phyloP scores from a whole-genome alignment of 2,888 invertebrate species.

The Ecdyonurus torrentis region DNA sequence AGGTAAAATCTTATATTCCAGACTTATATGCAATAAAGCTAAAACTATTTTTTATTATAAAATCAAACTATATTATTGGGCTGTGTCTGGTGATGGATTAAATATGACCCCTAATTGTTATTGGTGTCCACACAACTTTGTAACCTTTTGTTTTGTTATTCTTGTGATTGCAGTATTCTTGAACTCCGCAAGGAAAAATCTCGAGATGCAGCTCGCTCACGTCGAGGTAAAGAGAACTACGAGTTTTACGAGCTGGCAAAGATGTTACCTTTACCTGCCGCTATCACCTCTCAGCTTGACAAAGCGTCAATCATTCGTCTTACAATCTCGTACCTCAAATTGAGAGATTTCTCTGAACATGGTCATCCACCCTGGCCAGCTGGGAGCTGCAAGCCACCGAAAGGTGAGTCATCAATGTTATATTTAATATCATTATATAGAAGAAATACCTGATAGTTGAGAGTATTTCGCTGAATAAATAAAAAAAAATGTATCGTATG shows the following conservation, averaged over 20 bases:
- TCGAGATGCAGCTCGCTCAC: conserved; percentile 77
- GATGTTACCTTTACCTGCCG: conserved; percentile 79
- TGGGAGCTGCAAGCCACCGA: conserved; percentile 61
- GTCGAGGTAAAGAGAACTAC: conserved; percentile 87
- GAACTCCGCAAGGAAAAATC: conserved; percentile 89
- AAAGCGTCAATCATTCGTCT: conserved; percentile 93
- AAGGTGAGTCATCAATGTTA: conserved; percentile 51
- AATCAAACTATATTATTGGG: too few species aligned
- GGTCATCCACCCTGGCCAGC: conserved; percentile 94
- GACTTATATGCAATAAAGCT: too few species aligned
- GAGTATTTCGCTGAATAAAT: too few species aligned
- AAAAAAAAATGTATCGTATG: too few species aligned
- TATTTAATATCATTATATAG: too few species aligned
- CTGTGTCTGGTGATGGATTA: background rate
- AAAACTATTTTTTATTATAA: too few species aligned
- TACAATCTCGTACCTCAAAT: conserved; percentile 88
- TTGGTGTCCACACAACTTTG: background rate
- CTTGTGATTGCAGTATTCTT: conserved; percentile 59
- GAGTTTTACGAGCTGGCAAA: conserved; percentile 94
- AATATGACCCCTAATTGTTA: background rate
- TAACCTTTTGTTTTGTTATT: too few species aligned
- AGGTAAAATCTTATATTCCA: too few species aligned
- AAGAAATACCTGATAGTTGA: too few species aligned
- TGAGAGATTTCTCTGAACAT: conserved; percentile 86
- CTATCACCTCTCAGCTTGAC: conserved; percentile 86